Base-by-base conservation (phyloP, 1,140 invertebrate genomes). In the Melitaea cinxia region DNA sequence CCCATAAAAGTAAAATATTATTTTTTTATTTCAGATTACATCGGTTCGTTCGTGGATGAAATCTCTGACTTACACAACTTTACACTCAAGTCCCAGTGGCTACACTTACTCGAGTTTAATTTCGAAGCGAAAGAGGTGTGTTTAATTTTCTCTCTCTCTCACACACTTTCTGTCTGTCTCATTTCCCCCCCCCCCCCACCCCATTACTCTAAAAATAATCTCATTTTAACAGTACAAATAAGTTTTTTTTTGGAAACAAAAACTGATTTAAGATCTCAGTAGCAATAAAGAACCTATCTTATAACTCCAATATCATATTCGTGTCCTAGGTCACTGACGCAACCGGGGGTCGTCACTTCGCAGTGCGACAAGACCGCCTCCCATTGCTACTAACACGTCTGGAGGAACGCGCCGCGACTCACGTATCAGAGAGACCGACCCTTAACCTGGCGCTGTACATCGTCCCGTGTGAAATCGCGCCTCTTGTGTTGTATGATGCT, bases 391-490 rank as follows among this genome's bases (percentile, higher is more conserved):
- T 96, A 45, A 97, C 97, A 9, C 94, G 95, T 0, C 92, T 98
- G 64, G 97, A 98, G 77, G 95, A 95, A 64, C 97, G 97, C 91
- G 87, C 97, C 19, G 96, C 95, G 53, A 96, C 96, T 0, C 96
- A 96, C 82, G 95, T 97, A 12, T 96, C 96, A 0, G 93, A 94
- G 65, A 93, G 95, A 77, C 95, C 97, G 0, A 94, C 94, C 45
- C 91, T 98, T 42, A 97, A 98, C 92, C 93, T 98, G 68, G 94
- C 98, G 2, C 90, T 96, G 0, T 98, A 98, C 78, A 92, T 96
- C 30, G 94, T 96, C 10, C 94, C 94, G 1, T 96, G 96, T 75
- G 91, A 93, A 21, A 91, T 92, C 39, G 92, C 94, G n/a, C 97
- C 97, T 0, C 80, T 98, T 7, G 92, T 94, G 73, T 95, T 98